These are phyloP conservation scores for Leptinotarsa defecta DNA, from an alignment of 1,140 invertebrate species.

Conservation along the genomic window DNA sequence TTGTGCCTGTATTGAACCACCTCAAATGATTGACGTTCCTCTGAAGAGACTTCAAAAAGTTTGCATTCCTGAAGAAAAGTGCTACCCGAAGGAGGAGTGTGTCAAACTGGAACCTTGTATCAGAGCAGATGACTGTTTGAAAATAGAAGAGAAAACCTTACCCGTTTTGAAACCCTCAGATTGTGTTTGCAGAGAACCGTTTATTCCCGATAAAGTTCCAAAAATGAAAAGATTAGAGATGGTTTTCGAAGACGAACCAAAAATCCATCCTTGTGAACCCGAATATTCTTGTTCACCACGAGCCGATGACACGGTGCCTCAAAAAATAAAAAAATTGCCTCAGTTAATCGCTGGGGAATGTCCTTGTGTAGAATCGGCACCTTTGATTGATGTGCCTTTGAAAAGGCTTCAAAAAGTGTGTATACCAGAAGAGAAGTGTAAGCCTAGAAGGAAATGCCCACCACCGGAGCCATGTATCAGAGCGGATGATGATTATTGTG, in stretches of 20 bases:
- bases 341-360: conserved; percentile 28
- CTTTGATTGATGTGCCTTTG: conserved; percentile 31
- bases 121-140: conserved; percentile 30
- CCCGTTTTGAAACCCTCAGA: conserved; percentile 27
- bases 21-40: conserved; percentile 35
- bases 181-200: conserved; percentile 30
- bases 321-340: conserved; percentile 28
- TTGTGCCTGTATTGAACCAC: conserved; percentile 37
- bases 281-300: conserved; percentile 4
- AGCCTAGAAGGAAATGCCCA: conserved; percentile 1
- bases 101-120: neutral
- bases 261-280: neutral
- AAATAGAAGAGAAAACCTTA: conserved; percentile 24
- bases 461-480: conserved; percentile 7
- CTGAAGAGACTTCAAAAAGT: conserved; percentile 32
- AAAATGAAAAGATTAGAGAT: conserved; percentile 31
- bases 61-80: conserved; percentile 26
- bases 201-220: neutral
- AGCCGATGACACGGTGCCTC: conserved; percentile 30
- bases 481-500: conserved; percentile 30
- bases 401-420: conserved; percentile 35
- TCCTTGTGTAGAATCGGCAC: conserved; percentile 32
- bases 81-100: conserved; percentile 20
- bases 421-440: conserved; percentile 31
- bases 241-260: conserved; percentile 21